Conservation (phyloP, 2,797 vertebrate species). For the Urocyon cinereoargenteus region DNA sequence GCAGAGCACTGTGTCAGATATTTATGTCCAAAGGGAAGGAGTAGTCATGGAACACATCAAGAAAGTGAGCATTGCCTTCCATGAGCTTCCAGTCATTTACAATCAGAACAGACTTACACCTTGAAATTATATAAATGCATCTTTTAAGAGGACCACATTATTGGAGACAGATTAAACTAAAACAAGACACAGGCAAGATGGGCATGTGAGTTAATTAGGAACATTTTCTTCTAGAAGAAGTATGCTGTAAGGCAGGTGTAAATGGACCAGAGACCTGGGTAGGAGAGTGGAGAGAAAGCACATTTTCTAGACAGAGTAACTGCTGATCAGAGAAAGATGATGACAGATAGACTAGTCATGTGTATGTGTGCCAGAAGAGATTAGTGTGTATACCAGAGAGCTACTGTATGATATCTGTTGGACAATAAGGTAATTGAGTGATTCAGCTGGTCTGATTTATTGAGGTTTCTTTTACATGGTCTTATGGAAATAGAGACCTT, state of each 20-base stretch:
- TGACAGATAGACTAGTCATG: not conserved
- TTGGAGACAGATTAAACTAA: conserved; percentile 2
- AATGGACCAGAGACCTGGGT: not conserved
- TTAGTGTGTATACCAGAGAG: not conserved
- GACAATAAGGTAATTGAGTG: not conserved
- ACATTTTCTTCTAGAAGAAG: not conserved
- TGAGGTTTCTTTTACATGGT: not conserved
- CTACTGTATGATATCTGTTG: not conserved
- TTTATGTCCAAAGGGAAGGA: not conserved
- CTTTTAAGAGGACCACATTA: not conserved
- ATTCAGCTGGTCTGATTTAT: not conserved
- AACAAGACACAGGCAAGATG: not conserved
- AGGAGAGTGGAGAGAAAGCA: not conserved
- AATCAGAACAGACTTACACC: not conserved
- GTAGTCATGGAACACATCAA: not conserved
- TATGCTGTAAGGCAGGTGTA: not conserved
- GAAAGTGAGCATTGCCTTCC: not conserved
- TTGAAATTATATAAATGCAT: not conserved
- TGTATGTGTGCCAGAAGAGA: not conserved
- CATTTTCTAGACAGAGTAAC: not conserved
- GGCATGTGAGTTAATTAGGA: not conserved
- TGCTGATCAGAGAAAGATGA: not conserved
- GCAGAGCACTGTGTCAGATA: not conserved
- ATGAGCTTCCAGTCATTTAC: not conserved
- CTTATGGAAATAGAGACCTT: not conserved